Base-by-base conservation (phyloP, 2,113 vertebrate species). In the Mixornis gularis region DNA sequence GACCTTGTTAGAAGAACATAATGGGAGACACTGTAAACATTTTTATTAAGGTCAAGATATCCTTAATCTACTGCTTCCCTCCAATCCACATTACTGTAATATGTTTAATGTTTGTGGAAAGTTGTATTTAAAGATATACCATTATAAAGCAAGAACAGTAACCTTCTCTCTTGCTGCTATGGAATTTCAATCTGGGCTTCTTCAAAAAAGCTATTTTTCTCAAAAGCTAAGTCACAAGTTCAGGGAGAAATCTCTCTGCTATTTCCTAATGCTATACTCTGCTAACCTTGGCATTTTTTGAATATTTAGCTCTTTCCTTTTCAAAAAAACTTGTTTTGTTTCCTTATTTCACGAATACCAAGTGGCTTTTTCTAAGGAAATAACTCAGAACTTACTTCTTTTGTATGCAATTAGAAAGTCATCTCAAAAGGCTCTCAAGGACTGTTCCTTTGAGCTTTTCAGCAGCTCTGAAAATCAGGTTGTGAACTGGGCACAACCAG, bases 261-360 rank as follows among this genome's bases (percentile, higher is more conserved):
- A 87, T 95, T 96, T 96, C 92, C 96, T 96, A 95, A 91, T 91
- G 55, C 89, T 79, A 71, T 72, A 81, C 70, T 72, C 49, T 79
- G 44, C 87, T 96, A 96, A 95, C 94, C 93, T 94, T 94, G 80
- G 63, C 90, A 95, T 94, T 94, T 94, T 95, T 94, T 55, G 38
- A 88, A 91, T 93, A 95, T 88, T 95, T 95, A 74, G 44, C 66
- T 85, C 85, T 93, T 94, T 94, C 74, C 66, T 93, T 92, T 87
- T 21, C 3, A 83, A 78, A 89, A 89, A 63, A 55, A 13, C 15
- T 44, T 62, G 13, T 58, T 91, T 16, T 90, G 48, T 74, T 95
- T 91, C 87, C 69, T 65, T 86, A 89, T 78, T 94, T 84, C 40
- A 91, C 10, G 27, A 95, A 90, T 43, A 72, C 62, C 4, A 32